These are phyloP conservation scores for Megathymus violae DNA, from an alignment of 1,140 invertebrate genomes.

Conservation along the genomic window DNA sequence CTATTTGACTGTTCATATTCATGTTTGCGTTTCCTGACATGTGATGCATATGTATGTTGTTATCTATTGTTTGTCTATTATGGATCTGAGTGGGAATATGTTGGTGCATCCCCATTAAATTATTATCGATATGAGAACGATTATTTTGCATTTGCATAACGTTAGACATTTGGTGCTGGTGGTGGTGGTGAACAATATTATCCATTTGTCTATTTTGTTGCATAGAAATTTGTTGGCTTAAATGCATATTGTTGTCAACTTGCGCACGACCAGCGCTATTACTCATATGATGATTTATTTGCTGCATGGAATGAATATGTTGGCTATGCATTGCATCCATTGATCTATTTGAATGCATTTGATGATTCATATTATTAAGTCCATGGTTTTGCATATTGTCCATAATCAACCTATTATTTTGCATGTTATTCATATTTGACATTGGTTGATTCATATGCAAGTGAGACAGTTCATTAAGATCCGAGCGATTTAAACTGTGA, in stretches of 20 bases:
- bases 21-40: conserved; percentile 68
- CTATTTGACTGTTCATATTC: conserved; percentile 65
- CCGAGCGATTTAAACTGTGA: conserved; percentile 65
- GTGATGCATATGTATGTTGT: conserved; percentile 77
- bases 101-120: conserved; percentile 74
- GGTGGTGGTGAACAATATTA: conserved; percentile 67
- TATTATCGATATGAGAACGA: conserved; percentile 66
- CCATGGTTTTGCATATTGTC: conserved; percentile 72
- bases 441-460: conserved; percentile 76
- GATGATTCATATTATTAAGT: conserved; percentile 67
- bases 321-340: conserved; percentile 74
- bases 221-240: conserved; percentile 71
- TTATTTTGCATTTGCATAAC: conserved; percentile 77
- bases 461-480: conserved; percentile 70
- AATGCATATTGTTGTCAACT: conserved; percentile 73
- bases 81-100: conserved; percentile 76
- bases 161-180: conserved; percentile 76
- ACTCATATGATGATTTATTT: conserved; percentile 70
- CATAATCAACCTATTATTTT: conserved; percentile 77
- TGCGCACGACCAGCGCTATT: conserved; percentile 58
- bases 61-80: conserved; percentile 76
- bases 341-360: conserved; percentile 70
- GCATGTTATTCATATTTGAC: conserved; percentile 73
- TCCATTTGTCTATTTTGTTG: conserved; percentile 77
- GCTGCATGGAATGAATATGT: conserved; percentile 74